phyloP scores from a whole-genome alignment of 2,113 vertebrate species.

The Cnemophilus loriae region DNA sequence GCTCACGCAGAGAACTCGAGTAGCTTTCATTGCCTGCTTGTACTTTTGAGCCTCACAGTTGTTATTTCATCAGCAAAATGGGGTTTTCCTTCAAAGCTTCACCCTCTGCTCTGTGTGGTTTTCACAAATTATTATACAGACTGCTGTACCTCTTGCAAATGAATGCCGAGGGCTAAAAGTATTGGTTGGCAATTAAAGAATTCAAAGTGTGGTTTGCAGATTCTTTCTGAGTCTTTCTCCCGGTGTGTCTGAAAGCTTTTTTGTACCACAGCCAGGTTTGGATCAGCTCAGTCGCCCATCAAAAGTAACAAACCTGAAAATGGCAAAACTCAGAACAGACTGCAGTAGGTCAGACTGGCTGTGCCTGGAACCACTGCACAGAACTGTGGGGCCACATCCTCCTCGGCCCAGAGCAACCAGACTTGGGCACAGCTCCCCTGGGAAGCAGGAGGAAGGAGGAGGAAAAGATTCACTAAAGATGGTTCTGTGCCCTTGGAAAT shows the following conservation, averaged over 20 bases:
- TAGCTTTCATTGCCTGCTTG: neutral
- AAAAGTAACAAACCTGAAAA: neutral
- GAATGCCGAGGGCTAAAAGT: neutral
- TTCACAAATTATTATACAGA: neutral
- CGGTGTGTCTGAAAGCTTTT: conserved; percentile 44
- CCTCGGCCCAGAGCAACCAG: neutral
- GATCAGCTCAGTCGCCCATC: neutral
- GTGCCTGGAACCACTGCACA: neutral
- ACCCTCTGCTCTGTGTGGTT: neutral
- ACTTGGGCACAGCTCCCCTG: neutral
- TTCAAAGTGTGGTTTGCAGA: conserved; percentile 3
- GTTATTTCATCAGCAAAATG: neutral
- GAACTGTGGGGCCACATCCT: neutral
- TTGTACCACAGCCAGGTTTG: conserved; percentile 34
- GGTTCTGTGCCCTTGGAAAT: neutral
- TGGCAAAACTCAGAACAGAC: neutral
- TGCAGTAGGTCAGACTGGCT: neutral
- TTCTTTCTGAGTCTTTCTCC: neutral
- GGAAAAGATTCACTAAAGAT: neutral
- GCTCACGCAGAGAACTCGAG: neutral
- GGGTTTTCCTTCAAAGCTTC: neutral
- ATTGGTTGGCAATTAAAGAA: conserved; percentile 16
- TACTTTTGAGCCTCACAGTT: neutral
- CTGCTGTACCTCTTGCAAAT: neutral
- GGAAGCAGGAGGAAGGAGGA: neutral